Conservation (phyloP, 2,888 invertebrate species). For the Eupithecia tripunctaria region DNA sequence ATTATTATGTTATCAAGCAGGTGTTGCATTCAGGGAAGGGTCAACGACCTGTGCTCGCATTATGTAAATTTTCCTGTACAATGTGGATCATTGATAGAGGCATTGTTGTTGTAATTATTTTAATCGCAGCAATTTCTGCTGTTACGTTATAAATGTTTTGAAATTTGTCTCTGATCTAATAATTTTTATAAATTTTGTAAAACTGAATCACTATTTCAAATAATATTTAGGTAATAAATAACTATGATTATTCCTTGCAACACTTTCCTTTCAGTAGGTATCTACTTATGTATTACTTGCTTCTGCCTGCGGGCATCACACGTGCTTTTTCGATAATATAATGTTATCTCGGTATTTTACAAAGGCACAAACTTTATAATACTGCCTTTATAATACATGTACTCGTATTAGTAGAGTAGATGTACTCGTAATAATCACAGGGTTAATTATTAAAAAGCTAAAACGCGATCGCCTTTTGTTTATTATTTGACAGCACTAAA, state of each 20-base stretch:
- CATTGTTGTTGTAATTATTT: constrained; percentile 34
- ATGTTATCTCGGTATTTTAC: too few species aligned
- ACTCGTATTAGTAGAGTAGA: too few species aligned
- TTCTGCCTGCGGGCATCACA: too few species aligned
- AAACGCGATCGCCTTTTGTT: too few species aligned
- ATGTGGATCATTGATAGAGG: constrained; percentile 42
- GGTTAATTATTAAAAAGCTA: too few species aligned
- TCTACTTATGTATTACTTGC: background rate
- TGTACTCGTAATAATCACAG: too few species aligned
- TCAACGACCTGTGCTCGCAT: constrained; percentile 33
- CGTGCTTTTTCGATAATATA: too few species aligned
- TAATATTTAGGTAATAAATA: background rate
- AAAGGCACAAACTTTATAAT: too few species aligned
- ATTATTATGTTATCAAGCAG: constrained; percentile 41
- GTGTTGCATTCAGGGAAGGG: constrained; percentile 37
- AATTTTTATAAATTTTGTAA: background rate
- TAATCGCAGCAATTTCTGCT: constrained; percentile 19
- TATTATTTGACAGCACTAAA: too few species aligned
- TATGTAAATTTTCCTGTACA: constrained; percentile 44
- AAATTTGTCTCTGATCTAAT: constrained; percentile 28
- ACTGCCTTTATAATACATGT: too few species aligned
- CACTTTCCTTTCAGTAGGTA: background rate
- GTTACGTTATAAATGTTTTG: constrained; percentile 13
- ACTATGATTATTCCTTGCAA: constrained; percentile 1
- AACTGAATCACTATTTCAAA: background rate